These are phyloP conservation scores for Tinea trinotella DNA, from an alignment of 2,888 invertebrate species.

Conservation along the genomic window DNA sequence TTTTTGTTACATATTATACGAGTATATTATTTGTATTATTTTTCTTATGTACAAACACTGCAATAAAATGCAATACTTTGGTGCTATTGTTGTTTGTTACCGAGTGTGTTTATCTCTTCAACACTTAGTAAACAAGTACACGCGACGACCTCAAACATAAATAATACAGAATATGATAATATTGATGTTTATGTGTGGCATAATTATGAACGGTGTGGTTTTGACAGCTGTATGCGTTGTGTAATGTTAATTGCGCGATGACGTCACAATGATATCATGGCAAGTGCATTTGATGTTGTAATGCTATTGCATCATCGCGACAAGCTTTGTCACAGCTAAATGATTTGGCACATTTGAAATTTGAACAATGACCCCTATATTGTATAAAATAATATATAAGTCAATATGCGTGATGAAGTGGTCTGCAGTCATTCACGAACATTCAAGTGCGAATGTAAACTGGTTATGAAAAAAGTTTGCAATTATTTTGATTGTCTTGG, in stretches of 20 bases:
- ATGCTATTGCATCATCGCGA: not conserved
- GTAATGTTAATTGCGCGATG: constrained; percentile 22
- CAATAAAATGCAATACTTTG: not conserved
- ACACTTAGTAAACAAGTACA: not conserved
- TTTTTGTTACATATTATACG: not conserved
- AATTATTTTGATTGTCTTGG: constrained; percentile 51
- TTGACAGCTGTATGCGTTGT: constrained; percentile 9
- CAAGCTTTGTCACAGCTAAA: not conserved
- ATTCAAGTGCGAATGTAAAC: not conserved
- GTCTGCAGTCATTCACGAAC: not conserved
- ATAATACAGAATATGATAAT: not conserved
- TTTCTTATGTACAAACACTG: not conserved
- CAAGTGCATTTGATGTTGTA: constrained; percentile 32
- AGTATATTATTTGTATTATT: not conserved
- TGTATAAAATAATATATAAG: not conserved
- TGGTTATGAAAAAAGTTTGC: constrained; percentile 21
- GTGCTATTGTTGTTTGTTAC: not conserved
- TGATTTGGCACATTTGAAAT: not conserved
- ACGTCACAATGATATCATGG: constrained; percentile 36
- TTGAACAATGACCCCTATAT: not conserved
- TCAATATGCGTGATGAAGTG: not conserved
- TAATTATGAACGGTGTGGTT: not conserved
- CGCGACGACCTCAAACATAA: not conserved
- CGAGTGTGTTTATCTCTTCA: not conserved
- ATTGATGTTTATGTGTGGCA: not conserved